Evolutionary conservation across 2,888 invertebrate species (phyloP).

Genomic region (Eueremaeus valkanovi): DNA sequence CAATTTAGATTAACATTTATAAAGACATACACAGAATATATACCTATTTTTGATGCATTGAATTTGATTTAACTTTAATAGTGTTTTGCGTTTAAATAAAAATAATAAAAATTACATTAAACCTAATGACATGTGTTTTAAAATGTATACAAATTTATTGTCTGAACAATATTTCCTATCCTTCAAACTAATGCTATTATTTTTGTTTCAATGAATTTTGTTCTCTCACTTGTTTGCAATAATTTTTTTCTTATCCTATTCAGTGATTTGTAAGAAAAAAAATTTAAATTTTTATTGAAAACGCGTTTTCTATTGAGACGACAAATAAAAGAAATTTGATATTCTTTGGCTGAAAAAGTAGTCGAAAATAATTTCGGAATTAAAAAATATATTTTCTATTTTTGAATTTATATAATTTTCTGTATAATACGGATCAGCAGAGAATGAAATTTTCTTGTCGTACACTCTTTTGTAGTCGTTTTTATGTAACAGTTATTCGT

Average conservation of each 20-base stretch:
- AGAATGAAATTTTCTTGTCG: conserved; percentile 29
- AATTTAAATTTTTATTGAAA: too few species aligned
- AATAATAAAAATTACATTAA: conserved; percentile 25
- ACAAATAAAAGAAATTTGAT: background rate
- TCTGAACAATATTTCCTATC: background rate
- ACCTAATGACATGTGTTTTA: conserved; percentile 23
- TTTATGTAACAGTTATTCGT: conserved; percentile 26
- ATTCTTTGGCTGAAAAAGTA: background rate
- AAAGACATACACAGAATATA: background rate
- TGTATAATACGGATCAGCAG: conserved; percentile 1
- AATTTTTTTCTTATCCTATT: background rate
- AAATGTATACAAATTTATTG: conserved; percentile 1
- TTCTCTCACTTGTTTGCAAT: background rate
- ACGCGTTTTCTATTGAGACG: too few species aligned
- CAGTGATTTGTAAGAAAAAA: too few species aligned
- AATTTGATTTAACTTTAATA: background rate
- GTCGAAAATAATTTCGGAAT: background rate
- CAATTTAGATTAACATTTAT: conserved; percentile 14
- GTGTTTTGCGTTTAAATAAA: background rate
- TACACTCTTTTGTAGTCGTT: conserved; percentile 15
- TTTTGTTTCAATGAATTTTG: background rate
- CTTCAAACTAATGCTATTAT: background rate
- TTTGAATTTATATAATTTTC: background rate
- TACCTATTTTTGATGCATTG: background rate
- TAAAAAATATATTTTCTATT: background rate